Conservation (phyloP, 2,113 vertebrate species). For the Anolis carolinensis region DNA sequence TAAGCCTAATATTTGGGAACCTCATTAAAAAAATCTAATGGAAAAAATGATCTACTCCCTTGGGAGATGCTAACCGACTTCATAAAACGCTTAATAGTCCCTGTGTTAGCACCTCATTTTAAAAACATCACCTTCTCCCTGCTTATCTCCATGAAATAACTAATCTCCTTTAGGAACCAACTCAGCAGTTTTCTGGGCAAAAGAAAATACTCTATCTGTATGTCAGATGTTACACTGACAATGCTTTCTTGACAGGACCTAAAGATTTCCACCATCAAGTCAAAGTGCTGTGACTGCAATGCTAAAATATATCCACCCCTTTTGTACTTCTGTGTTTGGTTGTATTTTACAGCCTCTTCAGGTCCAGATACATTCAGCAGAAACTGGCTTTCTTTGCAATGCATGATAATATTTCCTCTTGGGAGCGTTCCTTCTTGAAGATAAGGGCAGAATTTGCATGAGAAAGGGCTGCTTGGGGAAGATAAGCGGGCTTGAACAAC, state of each 20-base stretch:
- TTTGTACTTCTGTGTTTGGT: background rate
- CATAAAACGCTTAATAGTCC: slow-evolving; percentile 7
- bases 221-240: background rate
- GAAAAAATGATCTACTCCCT: slow-evolving; percentile 26
- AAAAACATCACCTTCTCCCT: slow-evolving; percentile 42
- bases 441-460: background rate
- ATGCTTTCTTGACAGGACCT: fast-evolving
- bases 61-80: slow-evolving; percentile 60
- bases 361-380: fast-evolving
- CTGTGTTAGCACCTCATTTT: slow-evolving; percentile 17
- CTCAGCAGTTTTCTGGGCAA: slow-evolving; percentile 24
- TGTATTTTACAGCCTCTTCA: fast-evolving
- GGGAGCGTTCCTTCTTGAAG: background rate
- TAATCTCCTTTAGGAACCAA: slow-evolving; percentile 37
- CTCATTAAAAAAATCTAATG: background rate
- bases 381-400: background rate
- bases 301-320: fast-evolving
- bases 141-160: slow-evolving; percentile 49
- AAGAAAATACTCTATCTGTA: fast-evolving
- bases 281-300: background rate
- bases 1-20: slow-evolving; percentile 52
- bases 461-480: background rate
- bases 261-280: background rate
- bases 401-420: background rate
- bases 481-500: background rate